Percentiles rank a stretch among this genome's conserved stretches.
These are phyloP conservation scores for Microcaecilia unicolor DNA, from an alignment of 2,797 vertebrate genomes.

Conservation along the genomic window DNA sequence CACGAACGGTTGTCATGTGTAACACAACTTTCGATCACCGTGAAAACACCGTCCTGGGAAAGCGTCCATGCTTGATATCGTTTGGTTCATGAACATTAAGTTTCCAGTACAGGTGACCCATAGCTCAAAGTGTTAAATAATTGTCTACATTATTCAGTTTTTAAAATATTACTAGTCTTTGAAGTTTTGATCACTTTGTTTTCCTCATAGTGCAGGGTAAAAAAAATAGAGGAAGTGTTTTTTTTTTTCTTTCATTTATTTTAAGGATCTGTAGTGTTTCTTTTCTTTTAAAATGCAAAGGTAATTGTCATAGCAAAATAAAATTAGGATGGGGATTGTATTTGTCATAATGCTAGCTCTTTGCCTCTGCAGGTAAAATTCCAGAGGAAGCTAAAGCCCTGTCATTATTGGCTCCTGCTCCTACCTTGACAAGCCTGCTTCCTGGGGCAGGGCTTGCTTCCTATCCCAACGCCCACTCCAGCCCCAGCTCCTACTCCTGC, in stretches of 20 bases:
- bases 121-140: conserved; percentile 98
- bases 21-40: conserved; percentile 98
- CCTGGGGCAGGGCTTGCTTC: conserved; percentile 86
- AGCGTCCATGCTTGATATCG: conserved; percentile 98
- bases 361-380: conserved; percentile 87
- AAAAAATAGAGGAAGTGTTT: conserved; percentile 34
- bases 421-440: conserved; percentile 78
- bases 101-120: conserved; percentile 99
- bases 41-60: conserved; percentile 90
- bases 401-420: conserved; percentile 81
- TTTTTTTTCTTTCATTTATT: conserved; percentile 60
- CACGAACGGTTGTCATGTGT: conserved; percentile 99
- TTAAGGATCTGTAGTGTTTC: conserved; percentile 55
- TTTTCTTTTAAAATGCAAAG: conserved; percentile 68
- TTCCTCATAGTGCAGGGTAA: conserved; percentile 67
- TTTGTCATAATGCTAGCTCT: conserved; percentile 41
- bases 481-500: conserved; percentile 67
- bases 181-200: conserved; percentile 64
- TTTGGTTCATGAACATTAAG: conserved; percentile 99
- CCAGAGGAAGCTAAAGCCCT: conserved; percentile 96
- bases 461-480: conserved; percentile 77
- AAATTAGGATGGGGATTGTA: conserved; percentile 39
- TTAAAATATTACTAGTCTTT: conserved; percentile 66
- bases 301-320: conserved; percentile 71
- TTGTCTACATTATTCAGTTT: conserved; percentile 82